phyloP scores from a whole-genome alignment of 1,140 invertebrate genomes.

The Neuroterus valhalla region DNA sequence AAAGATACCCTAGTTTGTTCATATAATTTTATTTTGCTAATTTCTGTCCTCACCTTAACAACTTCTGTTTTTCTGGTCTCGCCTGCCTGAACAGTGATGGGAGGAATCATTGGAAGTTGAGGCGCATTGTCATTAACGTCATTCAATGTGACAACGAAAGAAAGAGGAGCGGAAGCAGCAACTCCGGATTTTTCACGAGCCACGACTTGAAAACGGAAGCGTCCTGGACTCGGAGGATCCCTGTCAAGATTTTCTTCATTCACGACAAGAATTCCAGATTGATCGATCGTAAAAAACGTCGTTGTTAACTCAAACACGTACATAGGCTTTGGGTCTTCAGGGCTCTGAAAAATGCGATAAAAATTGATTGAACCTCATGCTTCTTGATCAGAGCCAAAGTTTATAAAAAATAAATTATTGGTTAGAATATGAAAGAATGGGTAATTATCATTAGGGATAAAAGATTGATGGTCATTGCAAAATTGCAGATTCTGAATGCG shows the following conservation, averaged over 20 bases:
- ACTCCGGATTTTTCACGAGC: constrained; percentile 86
- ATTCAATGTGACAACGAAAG: constrained; percentile 84
- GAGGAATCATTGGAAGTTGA: constrained; percentile 83
- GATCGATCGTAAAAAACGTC: constrained; percentile 86
- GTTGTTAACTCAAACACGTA: constrained; percentile 91
- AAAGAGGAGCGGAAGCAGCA: constrained; percentile 87
- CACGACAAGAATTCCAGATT: constrained; percentile 84
- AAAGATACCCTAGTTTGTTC: no score
- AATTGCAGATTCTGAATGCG: not conserved
- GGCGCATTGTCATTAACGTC: constrained; percentile 93
- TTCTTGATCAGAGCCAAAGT: no score
- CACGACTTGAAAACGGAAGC: constrained; percentile 88
- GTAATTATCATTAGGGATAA: not conserved
- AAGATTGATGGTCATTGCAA: not conserved
- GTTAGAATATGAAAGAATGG: constrained; percentile 1
- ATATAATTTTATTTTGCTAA: constrained; percentile 13
- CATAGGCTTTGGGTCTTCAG: constrained; percentile 82
- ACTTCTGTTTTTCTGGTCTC: constrained; percentile 82
- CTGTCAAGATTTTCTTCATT: constrained; percentile 89
- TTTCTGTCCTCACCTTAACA: constrained; percentile 77
- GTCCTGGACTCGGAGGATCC: constrained; percentile 89
- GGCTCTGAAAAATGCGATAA: constrained; percentile 69
- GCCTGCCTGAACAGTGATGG: constrained; percentile 87
- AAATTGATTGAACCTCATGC: constrained; percentile 7
- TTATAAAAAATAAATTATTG: constrained; percentile 15